Percentiles rank a stretch among this genome's conserved stretches.
phyloP scores from a whole-genome alignment of 2,888 invertebrate species.

The Erebia epiphron region DNA sequence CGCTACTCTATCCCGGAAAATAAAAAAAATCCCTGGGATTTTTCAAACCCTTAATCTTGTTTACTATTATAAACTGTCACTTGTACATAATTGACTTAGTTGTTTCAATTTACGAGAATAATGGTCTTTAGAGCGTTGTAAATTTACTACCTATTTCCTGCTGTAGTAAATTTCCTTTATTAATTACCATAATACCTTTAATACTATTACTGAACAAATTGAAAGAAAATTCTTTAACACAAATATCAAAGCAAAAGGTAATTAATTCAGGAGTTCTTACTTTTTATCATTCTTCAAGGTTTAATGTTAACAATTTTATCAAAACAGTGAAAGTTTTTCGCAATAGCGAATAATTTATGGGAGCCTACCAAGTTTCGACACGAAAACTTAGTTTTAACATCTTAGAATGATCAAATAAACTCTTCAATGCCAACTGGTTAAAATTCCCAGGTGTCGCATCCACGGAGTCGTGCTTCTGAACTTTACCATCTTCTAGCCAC shows the following conservation, averaged over 20 bases:
- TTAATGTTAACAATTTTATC: slow-evolving; percentile 32
- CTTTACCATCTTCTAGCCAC: slow-evolving; percentile 9
- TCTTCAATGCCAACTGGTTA: slow-evolving; percentile 69
- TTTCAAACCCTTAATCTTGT: no score
- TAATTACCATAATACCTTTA: background rate
- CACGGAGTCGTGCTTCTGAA: slow-evolving; percentile 2
- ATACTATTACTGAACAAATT: background rate
- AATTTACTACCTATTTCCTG: background rate
- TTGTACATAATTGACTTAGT: no score
- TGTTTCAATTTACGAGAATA: no score
- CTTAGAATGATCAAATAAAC: slow-evolving; percentile 61
- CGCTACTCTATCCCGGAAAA: no score
- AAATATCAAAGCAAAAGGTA: slow-evolving; percentile 15
- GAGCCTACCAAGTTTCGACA: slow-evolving; percentile 31
- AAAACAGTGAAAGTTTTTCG: slow-evolving; percentile 35
- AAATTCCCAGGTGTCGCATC: slow-evolving; percentile 66
- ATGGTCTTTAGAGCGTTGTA: no score
- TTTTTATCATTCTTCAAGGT: slow-evolving; percentile 9
- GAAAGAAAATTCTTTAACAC: background rate
- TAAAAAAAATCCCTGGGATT: no score
- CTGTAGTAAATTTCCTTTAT: background rate
- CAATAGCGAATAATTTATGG: slow-evolving; percentile 36
- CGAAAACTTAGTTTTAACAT: slow-evolving; percentile 37
- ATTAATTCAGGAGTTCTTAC: slow-evolving; percentile 15
- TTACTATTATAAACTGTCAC: no score